Evolutionary conservation across 2,888 invertebrate genomes (phyloP).

Genomic region (Steinernema hermaphroditum): DNA sequence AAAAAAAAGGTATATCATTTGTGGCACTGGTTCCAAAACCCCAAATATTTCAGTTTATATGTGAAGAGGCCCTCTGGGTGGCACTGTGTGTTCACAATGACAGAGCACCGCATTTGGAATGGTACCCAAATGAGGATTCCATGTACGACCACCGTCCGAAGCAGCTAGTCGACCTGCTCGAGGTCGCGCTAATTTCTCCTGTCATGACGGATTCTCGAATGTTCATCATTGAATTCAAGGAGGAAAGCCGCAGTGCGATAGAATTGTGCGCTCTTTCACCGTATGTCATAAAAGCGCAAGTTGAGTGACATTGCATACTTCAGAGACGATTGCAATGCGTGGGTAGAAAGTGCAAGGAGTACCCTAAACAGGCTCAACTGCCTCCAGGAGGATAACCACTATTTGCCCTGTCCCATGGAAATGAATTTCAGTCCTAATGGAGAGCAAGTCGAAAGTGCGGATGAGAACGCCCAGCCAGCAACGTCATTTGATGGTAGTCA

Average conservation of each 20-base stretch:
- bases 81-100: conserved; percentile 21
- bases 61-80: conserved; percentile 19
- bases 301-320: not conserved
- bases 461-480: not conserved
- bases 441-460: not conserved
- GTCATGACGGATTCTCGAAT: not conserved
- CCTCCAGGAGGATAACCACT: conserved; percentile 10
- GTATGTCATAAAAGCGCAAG: not conserved
- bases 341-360: conserved; percentile 23
- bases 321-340: conserved; percentile 32
- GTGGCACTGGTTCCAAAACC: too few relatives aligned
- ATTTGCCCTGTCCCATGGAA: not conserved
- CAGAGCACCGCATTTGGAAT: conserved; percentile 3
- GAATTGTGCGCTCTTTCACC: conserved; percentile 11
- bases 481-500: not conserved
- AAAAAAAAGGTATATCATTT: conserved; percentile 27
- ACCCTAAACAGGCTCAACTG: conserved; percentile 32
- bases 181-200: not conserved
- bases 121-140: conserved; percentile 19
- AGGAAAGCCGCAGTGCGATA: not conserved
- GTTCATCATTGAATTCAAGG: conserved; percentile 26
- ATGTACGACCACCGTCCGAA: conserved; percentile 12
- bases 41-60: conserved; percentile 30
- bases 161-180: conserved; percentile 6
- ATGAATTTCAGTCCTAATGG: not conserved